These are phyloP conservation scores for Morus bassanus DNA, from an alignment of 2,797 vertebrate genomes.

Conservation along the genomic window DNA sequence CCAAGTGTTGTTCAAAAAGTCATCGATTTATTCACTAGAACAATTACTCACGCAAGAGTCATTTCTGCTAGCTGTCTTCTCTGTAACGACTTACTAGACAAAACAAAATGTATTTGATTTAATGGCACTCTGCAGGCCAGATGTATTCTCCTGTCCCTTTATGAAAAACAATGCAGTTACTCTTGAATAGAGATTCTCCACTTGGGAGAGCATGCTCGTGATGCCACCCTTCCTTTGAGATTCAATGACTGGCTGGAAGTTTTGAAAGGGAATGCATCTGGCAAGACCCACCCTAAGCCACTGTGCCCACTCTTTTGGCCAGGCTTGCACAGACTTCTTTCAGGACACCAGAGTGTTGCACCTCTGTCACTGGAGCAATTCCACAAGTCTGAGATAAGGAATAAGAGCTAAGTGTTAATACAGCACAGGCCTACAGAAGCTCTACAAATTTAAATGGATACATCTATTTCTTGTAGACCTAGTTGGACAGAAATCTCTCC, in stretches of 20 bases:
- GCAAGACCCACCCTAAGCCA: neutral
- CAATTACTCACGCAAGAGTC: neutral
- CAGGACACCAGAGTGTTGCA: neutral
- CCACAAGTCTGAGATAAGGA: neutral
- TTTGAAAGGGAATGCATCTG: neutral
- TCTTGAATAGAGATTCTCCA: neutral
- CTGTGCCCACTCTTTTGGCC: neutral
- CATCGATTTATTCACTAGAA: constrained; percentile 33
- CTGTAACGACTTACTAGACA: neutral
- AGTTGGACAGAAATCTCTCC: neutral
- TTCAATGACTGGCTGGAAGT: neutral
- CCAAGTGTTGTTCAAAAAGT: constrained; percentile 28
- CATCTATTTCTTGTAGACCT: neutral
- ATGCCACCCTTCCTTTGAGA: neutral
- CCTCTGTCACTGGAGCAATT: neutral
- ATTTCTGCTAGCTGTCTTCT: constrained; percentile 40
- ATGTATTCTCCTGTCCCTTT: neutral
- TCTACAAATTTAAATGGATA: neutral
- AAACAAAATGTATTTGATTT: constrained; percentile 52
- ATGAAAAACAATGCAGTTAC: neutral
- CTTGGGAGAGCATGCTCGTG: neutral
- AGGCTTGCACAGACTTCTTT: neutral
- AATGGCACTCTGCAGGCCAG: neutral
- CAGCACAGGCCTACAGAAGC: neutral
- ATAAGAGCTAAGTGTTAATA: neutral